These are phyloP conservation scores for Hydriomena furcata DNA, from an alignment of 2,888 invertebrate genomes.

Conservation along the genomic window DNA sequence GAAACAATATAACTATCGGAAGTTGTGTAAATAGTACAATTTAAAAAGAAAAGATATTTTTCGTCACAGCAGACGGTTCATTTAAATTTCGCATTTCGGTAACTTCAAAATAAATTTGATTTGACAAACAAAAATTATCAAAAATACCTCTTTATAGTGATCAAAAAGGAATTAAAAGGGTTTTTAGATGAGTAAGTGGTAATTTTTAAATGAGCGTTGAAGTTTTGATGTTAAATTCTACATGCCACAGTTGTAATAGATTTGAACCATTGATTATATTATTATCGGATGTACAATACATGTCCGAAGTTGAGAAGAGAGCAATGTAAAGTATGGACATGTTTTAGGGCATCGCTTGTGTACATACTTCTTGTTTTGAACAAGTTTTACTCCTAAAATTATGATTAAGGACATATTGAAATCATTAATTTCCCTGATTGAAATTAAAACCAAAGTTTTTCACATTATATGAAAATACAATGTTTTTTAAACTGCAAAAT, in stretches of 20 bases:
- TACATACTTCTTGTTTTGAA: conserved; percentile 7
- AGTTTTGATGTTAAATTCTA: conserved; percentile 75
- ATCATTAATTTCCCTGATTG: too few relatives aligned
- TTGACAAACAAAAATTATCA: conserved; percentile 68
- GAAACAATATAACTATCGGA: conserved; percentile 46
- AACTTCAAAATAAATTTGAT: conserved; percentile 56
- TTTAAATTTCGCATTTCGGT: conserved; percentile 38
- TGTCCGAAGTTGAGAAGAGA: conserved; percentile 47
- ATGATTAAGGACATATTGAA: background rate
- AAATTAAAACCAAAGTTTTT: background rate
- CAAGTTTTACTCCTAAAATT: conserved; percentile 15
- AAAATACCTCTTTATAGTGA: conserved; percentile 81
- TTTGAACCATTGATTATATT: conserved; percentile 11
- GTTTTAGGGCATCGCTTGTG: conserved; percentile 9
- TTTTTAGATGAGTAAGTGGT: conserved; percentile 71
- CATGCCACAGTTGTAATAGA: conserved; percentile 52
- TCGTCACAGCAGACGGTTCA: conserved; percentile 14
- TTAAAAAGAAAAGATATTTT: conserved; percentile 51
- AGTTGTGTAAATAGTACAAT: conserved; percentile 74
- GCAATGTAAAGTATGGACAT: conserved; percentile 42
- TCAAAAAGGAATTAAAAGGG: conserved; percentile 75
- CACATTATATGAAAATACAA: background rate
- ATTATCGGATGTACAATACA: conserved; percentile 55
- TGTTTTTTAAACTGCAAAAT: too few relatives aligned
- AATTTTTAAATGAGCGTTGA: conserved; percentile 75